A percentile compares a stretch with the other conserved stretches of the same genome.
These are phyloP conservation scores for Schlechtendalia chinensis DNA, from an alignment of 1,140 invertebrate genomes.

Conservation along the genomic window DNA sequence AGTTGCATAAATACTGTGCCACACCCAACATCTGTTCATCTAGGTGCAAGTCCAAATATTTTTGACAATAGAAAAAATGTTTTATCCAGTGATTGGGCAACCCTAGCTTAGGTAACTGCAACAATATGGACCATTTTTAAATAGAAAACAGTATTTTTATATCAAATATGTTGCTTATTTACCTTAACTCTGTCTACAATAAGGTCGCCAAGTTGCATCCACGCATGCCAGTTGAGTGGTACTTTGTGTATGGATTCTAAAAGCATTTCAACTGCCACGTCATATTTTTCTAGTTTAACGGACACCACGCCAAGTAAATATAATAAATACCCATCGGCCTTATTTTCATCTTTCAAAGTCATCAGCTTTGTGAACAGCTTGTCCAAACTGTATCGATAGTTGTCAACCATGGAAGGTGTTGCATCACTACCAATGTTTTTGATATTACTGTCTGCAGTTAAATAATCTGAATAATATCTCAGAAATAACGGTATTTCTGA, in stretches of 20 bases:
- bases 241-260: slow-evolving; percentile 73
- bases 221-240: slow-evolving; percentile 89
- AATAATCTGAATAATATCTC: slow-evolving; percentile 44
- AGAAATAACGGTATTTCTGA: slow-evolving; percentile 17
- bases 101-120: slow-evolving; percentile 45
- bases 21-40: slow-evolving; percentile 85
- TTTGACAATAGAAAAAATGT: slow-evolving; percentile 86
- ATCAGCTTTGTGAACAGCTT: neutral
- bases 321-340: slow-evolving; percentile 81
- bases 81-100: slow-evolving; percentile 93
- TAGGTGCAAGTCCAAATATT: slow-evolving; percentile 85
- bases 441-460: slow-evolving; percentile 23
- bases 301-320: slow-evolving; percentile 91
- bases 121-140: neutral
- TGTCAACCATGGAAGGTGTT: slow-evolving; percentile 28
- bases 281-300: slow-evolving; percentile 79
- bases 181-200: slow-evolving; percentile 70
- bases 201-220: slow-evolving; percentile 85
- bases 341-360: slow-evolving; percentile 52
- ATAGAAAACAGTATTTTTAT: neutral
- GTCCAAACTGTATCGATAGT: neutral
- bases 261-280: slow-evolving; percentile 73
- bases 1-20: slow-evolving; percentile 72
- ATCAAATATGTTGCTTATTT: neutral
- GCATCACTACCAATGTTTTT: slow-evolving; percentile 41